phyloP scores from a whole-genome alignment of 2,113 vertebrate genomes.

The Corynorhinus townsendii region DNA sequence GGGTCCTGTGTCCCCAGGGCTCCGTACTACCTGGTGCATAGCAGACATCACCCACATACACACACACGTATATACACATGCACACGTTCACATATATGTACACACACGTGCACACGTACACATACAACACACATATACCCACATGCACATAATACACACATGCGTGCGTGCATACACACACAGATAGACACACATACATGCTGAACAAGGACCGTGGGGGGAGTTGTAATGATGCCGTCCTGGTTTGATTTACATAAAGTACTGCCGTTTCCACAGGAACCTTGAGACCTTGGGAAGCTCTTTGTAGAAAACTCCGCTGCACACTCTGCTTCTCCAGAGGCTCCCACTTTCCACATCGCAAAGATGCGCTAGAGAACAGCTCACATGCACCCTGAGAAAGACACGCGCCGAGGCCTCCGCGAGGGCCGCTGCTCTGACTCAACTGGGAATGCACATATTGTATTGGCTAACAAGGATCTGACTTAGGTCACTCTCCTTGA shows the following conservation, averaged over 20 bases:
- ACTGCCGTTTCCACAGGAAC: not conserved
- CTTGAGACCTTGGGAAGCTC: not conserved
- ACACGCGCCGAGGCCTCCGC: too few species aligned
- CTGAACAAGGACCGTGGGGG: not conserved
- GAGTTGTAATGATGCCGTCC: not conserved
- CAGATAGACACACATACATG: not conserved
- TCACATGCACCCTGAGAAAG: not conserved
- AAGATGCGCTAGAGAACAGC: not conserved
- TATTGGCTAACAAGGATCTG: not conserved
- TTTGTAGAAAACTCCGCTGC: not conserved
- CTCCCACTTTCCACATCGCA: not conserved
- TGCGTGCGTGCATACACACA: not conserved
- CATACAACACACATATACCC: not conserved
- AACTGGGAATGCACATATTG: not conserved
- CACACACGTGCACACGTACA: not conserved
- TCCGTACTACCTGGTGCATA: not conserved
- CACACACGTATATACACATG: not conserved
- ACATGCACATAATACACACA: not conserved
- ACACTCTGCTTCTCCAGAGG: not conserved
- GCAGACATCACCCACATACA: not conserved
- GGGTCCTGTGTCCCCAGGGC: not conserved
- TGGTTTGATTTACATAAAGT: not conserved
- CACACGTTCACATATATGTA: not conserved
- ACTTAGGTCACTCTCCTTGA: not conserved
- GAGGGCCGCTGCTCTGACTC: not conserved